These are phyloP conservation scores for Coelinius sp. DNA, from an alignment of 2,888 invertebrate species.

Conservation along the genomic window DNA sequence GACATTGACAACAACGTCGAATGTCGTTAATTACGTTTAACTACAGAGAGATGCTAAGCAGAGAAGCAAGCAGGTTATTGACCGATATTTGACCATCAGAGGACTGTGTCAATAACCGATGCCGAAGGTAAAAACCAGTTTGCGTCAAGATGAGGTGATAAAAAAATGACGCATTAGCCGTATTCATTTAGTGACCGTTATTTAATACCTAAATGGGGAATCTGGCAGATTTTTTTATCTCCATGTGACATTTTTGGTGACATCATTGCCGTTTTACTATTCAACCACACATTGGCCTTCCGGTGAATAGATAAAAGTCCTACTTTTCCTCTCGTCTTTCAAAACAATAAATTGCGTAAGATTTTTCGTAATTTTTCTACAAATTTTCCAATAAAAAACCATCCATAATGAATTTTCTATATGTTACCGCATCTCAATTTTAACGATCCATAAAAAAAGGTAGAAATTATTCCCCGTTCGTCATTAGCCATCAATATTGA, in stretches of 20 bases:
- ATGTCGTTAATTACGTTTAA: too few relatives aligned
- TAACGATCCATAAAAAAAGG: background rate
- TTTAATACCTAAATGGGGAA: background rate
- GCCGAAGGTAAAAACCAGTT: too few relatives aligned
- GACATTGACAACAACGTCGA: too few relatives aligned
- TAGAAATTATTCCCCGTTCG: background rate
- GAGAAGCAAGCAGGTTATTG: too few relatives aligned
- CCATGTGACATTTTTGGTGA: background rate
- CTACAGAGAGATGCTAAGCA: too few relatives aligned
- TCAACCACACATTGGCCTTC: background rate
- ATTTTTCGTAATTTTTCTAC: background rate
- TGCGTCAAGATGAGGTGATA: too few relatives aligned
- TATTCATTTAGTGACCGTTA: too few relatives aligned
- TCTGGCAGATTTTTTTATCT: background rate
- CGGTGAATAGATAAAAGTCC: background rate
- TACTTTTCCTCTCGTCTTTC: background rate
- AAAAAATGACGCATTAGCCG: too few relatives aligned
- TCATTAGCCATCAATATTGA: background rate
- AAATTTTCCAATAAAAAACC: background rate
- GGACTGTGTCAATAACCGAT: too few relatives aligned
- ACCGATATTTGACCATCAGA: too few relatives aligned
- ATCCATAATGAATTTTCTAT: background rate
- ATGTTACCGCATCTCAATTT: background rate
- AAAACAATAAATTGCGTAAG: background rate
- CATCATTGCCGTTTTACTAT: background rate